Base-by-base conservation (phyloP, 2,113 vertebrate species). In the Rhea americana region DNA sequence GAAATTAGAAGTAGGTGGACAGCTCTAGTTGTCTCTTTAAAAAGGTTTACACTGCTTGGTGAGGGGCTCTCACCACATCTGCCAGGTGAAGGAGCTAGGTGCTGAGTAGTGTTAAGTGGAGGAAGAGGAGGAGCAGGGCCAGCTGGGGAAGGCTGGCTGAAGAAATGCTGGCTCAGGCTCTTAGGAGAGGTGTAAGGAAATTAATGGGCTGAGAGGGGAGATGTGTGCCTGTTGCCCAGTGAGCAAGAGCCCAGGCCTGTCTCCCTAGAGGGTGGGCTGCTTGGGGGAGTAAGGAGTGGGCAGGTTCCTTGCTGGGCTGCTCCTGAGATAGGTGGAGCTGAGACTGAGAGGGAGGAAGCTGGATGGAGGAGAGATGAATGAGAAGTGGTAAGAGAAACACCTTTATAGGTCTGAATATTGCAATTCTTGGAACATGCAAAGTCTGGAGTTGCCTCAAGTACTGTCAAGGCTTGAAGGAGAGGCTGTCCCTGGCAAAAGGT, bases 31-130 rank as follows among this genome's bases (percentile, higher is more conserved):
- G 50, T 14, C 26, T 67, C 37, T 20, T 63, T 16, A 14, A 8
- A 50, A 63, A 50, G 30, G 66, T n/a, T 55, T 4, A 1, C 17
- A 53, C 50, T 53, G 19, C 37, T 35, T 62, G 22, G 17, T 48
- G 10, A 19, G 30, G 79, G 22, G 17, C 24, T 37, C 21, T 65
- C 13, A 2, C 16, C 8, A 65, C 47, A 13, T 65, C 32, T 48
- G 87, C 11, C 55, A 2, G 6, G 59, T 51, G 14, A 45, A 26
- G 61, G 37, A 22, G 12, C 41, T 66, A 20, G 78, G 1, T 50
- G 59, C 11, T 6, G 0, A 0, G 0, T 16, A 59, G 15, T 18
- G 39, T 4, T 5, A 11, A 30, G 45, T 6, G 50, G 16, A 53
- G 35, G 25, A 10, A 26, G 43, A 70, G 25, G 67, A 24, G 28